Conservation (phyloP, 2,113 vertebrate genomes). For the Charadrius vociferus region DNA sequence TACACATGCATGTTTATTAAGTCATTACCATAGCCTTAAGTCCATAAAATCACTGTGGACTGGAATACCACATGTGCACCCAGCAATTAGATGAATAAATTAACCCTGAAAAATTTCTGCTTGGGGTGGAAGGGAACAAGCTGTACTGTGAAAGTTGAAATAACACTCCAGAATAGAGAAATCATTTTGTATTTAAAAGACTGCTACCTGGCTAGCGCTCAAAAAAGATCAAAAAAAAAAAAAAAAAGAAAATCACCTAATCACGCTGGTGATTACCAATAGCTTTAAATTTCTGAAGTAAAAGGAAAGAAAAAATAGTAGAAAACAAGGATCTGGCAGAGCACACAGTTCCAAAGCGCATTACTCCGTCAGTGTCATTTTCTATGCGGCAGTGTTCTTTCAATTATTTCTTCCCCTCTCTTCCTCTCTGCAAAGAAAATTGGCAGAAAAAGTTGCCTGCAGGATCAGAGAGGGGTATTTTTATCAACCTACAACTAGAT, state of each 20-base stretch:
- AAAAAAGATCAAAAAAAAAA: not conserved
- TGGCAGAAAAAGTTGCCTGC: conserved; percentile 74
- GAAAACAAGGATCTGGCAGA: conserved; percentile 53
- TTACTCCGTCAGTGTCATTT: conserved; percentile 47
- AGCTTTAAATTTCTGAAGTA: conserved; percentile 39
- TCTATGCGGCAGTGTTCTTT: conserved; percentile 63
- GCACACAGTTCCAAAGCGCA: conserved; percentile 24
- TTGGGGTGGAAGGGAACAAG: conserved; percentile 44
- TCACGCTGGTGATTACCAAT: conserved; percentile 45
- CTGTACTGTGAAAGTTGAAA: conserved; percentile 47
- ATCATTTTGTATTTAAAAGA: conserved; percentile 49
- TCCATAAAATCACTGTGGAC: conserved; percentile 61
- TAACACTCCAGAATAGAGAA: conserved; percentile 14
- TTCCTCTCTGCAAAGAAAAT: conserved; percentile 72
- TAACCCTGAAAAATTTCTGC: conserved; percentile 64
- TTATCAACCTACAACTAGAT: conserved; percentile 73
- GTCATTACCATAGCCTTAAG: conserved; percentile 68
- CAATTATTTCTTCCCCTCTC: conserved; percentile 69
- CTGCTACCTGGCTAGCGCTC: conserved; percentile 13
- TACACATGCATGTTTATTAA: conserved; percentile 65
- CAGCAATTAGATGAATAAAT: conserved; percentile 72
- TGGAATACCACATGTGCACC: conserved; percentile 55
- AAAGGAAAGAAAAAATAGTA: conserved; percentile 10
- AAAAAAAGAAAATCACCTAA: not conserved
- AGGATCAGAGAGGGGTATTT: conserved; percentile 74